Percentiles rank a stretch among this genome's conserved stretches.
phyloP scores from a whole-genome alignment of 1,140 invertebrate genomes.

The Choristoneura fumiferana region DNA sequence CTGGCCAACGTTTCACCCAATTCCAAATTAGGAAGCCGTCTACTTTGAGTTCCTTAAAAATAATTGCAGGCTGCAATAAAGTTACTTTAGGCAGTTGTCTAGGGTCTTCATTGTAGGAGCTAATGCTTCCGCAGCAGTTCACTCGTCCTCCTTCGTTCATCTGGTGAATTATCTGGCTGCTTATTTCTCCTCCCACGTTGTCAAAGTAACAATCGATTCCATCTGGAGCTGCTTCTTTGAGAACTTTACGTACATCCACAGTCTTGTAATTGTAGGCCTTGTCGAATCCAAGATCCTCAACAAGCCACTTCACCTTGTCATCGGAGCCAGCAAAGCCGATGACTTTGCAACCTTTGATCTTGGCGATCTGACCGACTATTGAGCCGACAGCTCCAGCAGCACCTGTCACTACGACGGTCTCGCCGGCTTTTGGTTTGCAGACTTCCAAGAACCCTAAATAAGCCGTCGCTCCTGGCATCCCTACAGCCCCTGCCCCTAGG shows the following conservation, averaged over 20 bases:
- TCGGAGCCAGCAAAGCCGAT: slow-evolving; percentile 86
- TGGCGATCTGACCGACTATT: slow-evolving; percentile 87
- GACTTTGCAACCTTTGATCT: slow-evolving; percentile 83
- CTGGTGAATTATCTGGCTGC: slow-evolving; percentile 78
- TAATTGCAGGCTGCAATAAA: slow-evolving; percentile 73
- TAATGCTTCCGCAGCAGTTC: slow-evolving; percentile 81
- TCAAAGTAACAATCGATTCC: slow-evolving; percentile 83
- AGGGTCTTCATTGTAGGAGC: slow-evolving; percentile 67
- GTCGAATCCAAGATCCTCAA: slow-evolving; percentile 81
- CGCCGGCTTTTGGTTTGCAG: slow-evolving; percentile 84
- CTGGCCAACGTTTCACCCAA: slow-evolving; percentile 50
- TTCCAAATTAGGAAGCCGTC: slow-evolving; percentile 70
- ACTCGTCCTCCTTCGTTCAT: slow-evolving; percentile 81
- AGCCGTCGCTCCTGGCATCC: slow-evolving; percentile 80
- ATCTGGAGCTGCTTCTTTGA: slow-evolving; percentile 79
- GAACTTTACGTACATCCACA: slow-evolving; percentile 63
- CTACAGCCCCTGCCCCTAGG: slow-evolving; percentile 49
- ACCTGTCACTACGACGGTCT: slow-evolving; percentile 83
- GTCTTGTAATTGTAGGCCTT: slow-evolving; percentile 84
- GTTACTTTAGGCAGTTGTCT: slow-evolving; percentile 43
- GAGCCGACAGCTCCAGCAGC: slow-evolving; percentile 85
- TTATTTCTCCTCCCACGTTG: slow-evolving; percentile 83
- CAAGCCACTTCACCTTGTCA: slow-evolving; percentile 83
- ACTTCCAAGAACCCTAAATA: slow-evolving; percentile 86
- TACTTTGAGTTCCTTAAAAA: slow-evolving; percentile 71